Conservation (phyloP, 2,113 vertebrate genomes). For the Phyllostomus hastatus region DNA sequence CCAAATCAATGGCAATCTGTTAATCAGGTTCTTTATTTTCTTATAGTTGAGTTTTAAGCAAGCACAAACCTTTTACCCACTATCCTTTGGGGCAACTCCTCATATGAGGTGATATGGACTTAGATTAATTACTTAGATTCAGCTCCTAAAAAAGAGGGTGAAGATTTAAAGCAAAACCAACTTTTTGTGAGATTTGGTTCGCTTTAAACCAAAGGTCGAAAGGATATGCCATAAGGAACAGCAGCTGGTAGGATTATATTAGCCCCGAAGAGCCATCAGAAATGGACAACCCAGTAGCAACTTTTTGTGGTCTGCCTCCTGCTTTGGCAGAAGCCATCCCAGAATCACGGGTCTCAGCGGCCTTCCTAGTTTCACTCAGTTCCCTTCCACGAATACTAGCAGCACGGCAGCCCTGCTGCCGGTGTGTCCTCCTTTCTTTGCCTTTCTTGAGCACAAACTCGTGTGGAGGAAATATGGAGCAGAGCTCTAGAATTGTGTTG, state of each 20-base stretch:
- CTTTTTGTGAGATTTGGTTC: neutral
- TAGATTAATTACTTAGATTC: neutral
- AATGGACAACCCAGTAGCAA: neutral
- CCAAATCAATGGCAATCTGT: neutral
- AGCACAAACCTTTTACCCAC: neutral
- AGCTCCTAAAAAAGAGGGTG: neutral
- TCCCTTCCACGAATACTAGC: neutral
- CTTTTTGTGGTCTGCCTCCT: neutral
- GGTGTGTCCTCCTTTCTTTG: neutral
- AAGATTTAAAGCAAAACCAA: neutral
- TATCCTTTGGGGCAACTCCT: neutral
- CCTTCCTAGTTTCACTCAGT: neutral
- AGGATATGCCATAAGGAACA: neutral
- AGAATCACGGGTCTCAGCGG: neutral
- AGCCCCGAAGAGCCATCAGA: neutral
- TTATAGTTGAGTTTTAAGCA: neutral
- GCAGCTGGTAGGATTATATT: neutral
- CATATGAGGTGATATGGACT: neutral
- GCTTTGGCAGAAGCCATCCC: neutral
- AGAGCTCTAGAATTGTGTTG: neutral
- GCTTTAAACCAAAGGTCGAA: neutral
- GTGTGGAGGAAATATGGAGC: neutral
- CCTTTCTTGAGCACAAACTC: neutral
- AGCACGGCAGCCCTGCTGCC: neutral
- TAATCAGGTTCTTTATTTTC: neutral